Conservation (phyloP, 2,888 invertebrate genomes). For the Phalangium opilio region DNA sequence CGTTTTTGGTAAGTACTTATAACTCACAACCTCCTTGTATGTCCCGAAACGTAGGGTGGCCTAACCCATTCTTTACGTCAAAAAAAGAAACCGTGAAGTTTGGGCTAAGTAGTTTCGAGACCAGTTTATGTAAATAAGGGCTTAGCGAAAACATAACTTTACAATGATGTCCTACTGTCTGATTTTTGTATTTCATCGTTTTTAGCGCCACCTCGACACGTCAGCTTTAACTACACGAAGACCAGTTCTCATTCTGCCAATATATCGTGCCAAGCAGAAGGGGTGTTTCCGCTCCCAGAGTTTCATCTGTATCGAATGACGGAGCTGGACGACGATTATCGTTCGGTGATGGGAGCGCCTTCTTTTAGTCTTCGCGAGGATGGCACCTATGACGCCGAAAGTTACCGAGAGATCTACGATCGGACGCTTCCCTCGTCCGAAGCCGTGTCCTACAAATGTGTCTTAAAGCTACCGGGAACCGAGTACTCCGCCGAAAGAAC, state of each 20-base stretch:
- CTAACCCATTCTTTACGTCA: too few species aligned
- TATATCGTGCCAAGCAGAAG: not conserved
- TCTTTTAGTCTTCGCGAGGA: not conserved
- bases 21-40: too few species aligned
- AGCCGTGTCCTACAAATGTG: not conserved
- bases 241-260: not conserved
- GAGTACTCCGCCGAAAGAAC: not conserved
- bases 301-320: not conserved
- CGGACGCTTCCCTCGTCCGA: not conserved
- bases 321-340: not conserved
- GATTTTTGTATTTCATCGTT: too few species aligned
- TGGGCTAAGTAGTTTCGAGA: too few species aligned
- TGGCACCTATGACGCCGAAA: not conserved
- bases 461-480: not conserved
- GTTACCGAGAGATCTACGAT: not conserved
- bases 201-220: not conserved
- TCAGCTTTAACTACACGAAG: not conserved
- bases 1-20: conserved; percentile 20
- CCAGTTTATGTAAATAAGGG: too few species aligned
- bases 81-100: too few species aligned
- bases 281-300: not conserved
- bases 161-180: too few species aligned
- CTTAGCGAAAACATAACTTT: too few species aligned
- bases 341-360: not conserved
- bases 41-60: too few species aligned